Base-by-base conservation (phyloP, 2,888 invertebrate species). In the Phoronis australis region DNA sequence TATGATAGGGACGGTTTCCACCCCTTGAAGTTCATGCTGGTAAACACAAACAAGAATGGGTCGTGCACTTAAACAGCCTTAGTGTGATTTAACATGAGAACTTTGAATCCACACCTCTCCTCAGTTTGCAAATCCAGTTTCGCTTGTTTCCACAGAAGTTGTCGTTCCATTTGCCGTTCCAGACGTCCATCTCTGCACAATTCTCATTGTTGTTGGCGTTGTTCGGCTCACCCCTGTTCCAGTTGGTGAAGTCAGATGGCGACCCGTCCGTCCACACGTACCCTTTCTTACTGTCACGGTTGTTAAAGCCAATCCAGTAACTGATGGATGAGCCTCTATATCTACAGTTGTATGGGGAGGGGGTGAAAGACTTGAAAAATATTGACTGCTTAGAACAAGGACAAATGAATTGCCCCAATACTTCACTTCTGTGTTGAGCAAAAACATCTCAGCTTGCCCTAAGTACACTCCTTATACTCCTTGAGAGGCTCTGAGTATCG, bases 401-500 rank as follows among this genome's bases (percentile, higher is more conserved):
- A 51, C 39, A 52, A 50, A 50, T 58, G 61, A 54, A 62, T 62
- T 4, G 68, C 48, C 18, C 69, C 69, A 48, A 66, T 62, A 67
- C 69, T 68, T 42, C 59, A 68, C 31, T 58, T 54, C 3, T 44
- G 46, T 24, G 40, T 45, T 26, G 50, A 54, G 46, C n/a, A 37
- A 42, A 51, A 49, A 37, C n/a, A 40, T 4, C n/a, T n/a, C n/a
- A n/a, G n/a, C n/a, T n/a, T n/a, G n/a, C n/a, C n/a, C n/a, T n/a
- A n/a, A n/a, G n/a, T n/a, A n/a, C n/a, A n/a, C n/a, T n/a, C n/a
- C n/a, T n/a, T n/a, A n/a, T n/a, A n/a, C n/a, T n/a, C n/a, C n/a
- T n/a, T n/a, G n/a, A n/a, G n/a, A n/a, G n/a, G n/a, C n/a, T n/a
- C n/a, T n/a, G n/a, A n/a, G n/a, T n/a, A n/a, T n/a, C n/a, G n/a